Evolutionary conservation across 1,140 invertebrate species (phyloP).

Genomic region (Ceratina australensis): DNA sequence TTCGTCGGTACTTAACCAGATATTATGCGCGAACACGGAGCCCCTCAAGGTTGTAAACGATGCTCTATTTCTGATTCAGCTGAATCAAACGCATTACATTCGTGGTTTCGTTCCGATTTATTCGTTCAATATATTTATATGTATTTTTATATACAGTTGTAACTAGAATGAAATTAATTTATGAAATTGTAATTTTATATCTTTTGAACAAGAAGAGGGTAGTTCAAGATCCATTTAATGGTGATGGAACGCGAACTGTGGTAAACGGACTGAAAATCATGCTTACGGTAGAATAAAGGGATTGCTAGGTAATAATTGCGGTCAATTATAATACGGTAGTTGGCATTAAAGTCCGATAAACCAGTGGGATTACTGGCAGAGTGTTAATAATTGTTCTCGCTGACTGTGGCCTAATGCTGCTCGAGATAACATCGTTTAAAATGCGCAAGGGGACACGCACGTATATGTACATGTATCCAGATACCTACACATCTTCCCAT

Average conservation of each 20-base stretch:
- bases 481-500: too few species aligned
- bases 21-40: conserved; percentile 47
- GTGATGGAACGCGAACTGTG: not conserved
- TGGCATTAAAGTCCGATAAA: conserved; percentile 66
- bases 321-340: conserved; percentile 67
- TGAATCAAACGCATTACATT: not conserved
- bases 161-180: too few species aligned
- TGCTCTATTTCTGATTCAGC: conserved; percentile 17
- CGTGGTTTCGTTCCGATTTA: not conserved
- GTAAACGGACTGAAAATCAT: conserved; percentile 18
- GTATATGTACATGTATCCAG: too few species aligned
- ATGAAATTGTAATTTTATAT: too few species aligned
- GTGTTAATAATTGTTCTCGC: conserved; percentile 30
- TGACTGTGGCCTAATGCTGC: conserved; percentile 18
- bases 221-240: too few species aligned
- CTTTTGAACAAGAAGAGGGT: too few species aligned
- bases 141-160: too few species aligned
- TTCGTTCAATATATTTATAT: too few species aligned
- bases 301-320: conserved; percentile 58
- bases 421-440: conserved; percentile 19
- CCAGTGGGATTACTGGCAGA: conserved; percentile 59
- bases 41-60: conserved; percentile 22
- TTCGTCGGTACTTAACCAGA: conserved; percentile 19
- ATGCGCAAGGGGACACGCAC: not conserved
- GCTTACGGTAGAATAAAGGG: conserved; percentile 36